These are phyloP conservation scores for Hirtodrosophila duncani DNA, from an alignment of 2,888 invertebrate species.

Conservation along the genomic window DNA sequence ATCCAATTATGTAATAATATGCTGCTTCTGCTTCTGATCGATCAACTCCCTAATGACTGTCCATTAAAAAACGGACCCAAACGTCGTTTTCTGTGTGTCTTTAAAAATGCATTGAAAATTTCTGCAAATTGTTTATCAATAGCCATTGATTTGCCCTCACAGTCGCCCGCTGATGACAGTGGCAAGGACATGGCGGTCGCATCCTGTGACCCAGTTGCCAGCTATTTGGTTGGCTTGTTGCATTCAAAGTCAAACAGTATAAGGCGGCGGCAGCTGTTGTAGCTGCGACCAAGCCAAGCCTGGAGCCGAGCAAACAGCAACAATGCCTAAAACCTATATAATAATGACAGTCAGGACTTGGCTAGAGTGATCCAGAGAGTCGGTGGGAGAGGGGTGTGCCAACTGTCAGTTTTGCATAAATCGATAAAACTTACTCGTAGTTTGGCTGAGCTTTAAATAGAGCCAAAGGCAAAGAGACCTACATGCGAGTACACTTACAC, in stretches of 20 bases:
- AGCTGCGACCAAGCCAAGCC: constrained; percentile 31
- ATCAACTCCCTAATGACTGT: not conserved
- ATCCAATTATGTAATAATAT: too few species aligned
- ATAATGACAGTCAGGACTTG: constrained; percentile 43
- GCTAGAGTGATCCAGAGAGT: constrained; percentile 6
- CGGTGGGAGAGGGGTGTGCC: not conserved
- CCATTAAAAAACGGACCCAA: not conserved
- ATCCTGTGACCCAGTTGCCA: constrained; percentile 50
- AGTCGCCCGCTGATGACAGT: constrained; percentile 46
- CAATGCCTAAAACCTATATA: constrained; percentile 42
- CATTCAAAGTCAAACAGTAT: constrained; percentile 42
- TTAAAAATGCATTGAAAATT: constrained; percentile 32
- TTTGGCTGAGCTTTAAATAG: constrained; percentile 46
- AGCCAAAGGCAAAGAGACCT: too few species aligned
- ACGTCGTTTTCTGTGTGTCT: constrained; percentile 1
- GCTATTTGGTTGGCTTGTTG: constrained; percentile 13
- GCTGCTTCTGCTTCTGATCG: too few species aligned
- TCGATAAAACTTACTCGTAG: constrained; percentile 43
- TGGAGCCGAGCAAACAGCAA: constrained; percentile 16
- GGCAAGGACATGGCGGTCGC: constrained; percentile 22
- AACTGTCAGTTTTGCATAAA: constrained; percentile 59
- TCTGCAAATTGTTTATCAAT: constrained; percentile 43
- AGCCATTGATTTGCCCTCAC: constrained; percentile 37
- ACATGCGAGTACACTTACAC: too few species aligned
- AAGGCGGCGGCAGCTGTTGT: constrained; percentile 47